Conservation (phyloP, 1,140 invertebrate genomes). For the Harlomillsia oculata region DNA sequence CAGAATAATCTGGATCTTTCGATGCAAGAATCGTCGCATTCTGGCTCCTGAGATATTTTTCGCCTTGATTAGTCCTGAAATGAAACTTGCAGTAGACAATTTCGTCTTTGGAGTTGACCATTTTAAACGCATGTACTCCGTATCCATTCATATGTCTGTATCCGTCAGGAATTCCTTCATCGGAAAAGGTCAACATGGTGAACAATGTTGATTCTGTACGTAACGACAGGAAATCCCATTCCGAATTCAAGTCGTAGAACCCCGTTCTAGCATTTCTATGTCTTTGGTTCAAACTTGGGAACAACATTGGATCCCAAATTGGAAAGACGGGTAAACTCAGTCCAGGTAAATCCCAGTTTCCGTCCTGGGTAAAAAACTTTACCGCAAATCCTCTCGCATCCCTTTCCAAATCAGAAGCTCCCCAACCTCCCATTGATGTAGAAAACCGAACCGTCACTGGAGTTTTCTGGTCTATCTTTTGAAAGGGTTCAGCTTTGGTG, state of each 20-base stretch:
- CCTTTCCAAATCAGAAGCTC: neutral
- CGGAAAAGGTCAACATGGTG: constrained; percentile 46
- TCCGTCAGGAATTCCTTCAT: constrained; percentile 48
- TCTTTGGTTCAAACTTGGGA: constrained; percentile 42
- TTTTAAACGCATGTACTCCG: constrained; percentile 49
- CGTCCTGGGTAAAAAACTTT: constrained; percentile 49
- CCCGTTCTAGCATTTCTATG: constrained; percentile 60
- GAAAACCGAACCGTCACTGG: neutral
- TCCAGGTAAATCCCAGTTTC: constrained; percentile 49
- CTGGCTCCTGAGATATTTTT: constrained; percentile 44
- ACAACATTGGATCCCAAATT: constrained; percentile 48
- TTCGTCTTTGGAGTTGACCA: constrained; percentile 44
- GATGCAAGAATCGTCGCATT: constrained; percentile 44
- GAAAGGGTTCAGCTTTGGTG: constrained; percentile 16
- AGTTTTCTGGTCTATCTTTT: neutral
- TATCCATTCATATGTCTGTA: constrained; percentile 48
- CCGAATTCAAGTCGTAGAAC: constrained; percentile 53
- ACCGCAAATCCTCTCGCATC: constrained; percentile 46
- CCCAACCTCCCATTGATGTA: neutral
- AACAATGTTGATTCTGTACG: constrained; percentile 47
- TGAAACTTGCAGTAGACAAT: constrained; percentile 49
- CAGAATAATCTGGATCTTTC: constrained; percentile 60
- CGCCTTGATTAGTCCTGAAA: constrained; percentile 49
- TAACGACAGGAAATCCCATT: constrained; percentile 49
- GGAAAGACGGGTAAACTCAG: constrained; percentile 53